phyloP scores from a whole-genome alignment of 2,113 vertebrate genomes.

The Irena cyanogastra region DNA sequence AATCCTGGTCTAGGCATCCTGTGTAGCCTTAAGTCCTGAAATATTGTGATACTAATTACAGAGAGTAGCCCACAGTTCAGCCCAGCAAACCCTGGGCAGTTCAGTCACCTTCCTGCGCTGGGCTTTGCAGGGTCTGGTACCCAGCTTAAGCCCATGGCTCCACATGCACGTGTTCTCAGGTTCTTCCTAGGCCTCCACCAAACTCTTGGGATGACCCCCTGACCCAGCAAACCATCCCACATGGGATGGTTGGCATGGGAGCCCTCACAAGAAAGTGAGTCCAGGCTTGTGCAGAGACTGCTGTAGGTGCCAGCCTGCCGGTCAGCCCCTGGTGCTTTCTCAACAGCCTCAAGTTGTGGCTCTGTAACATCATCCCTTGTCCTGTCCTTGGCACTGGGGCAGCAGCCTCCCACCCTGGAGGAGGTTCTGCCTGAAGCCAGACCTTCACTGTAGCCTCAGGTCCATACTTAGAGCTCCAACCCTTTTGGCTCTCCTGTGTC shows the following conservation, averaged over 20 bases:
- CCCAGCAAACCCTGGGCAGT: neutral
- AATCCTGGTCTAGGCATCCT: neutral
- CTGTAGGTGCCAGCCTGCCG: neutral
- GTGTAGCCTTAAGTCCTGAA: neutral
- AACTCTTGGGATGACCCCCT: rapidly evolving
- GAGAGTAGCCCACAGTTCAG: neutral
- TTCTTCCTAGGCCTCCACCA: neutral
- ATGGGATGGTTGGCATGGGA: neutral
- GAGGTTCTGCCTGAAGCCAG: neutral
- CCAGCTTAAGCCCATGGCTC: neutral
- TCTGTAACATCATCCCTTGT: neutral
- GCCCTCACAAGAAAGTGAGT: rapidly evolving
- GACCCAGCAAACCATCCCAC: neutral
- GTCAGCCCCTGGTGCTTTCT: neutral
- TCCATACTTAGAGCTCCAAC: neutral
- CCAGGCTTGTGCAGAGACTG: neutral
- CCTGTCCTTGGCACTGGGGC: neutral
- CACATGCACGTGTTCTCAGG: rapidly evolving
- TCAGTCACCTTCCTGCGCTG: neutral
- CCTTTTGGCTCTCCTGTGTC: neutral
- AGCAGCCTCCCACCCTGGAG: rapidly evolving
- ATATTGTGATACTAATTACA: rapidly evolving
- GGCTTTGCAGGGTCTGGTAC: neutral
- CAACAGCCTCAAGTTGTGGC: neutral
- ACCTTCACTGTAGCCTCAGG: neutral